phyloP scores from a whole-genome alignment of 2,888 invertebrate species.

The Notocelia uddmanniana region DNA sequence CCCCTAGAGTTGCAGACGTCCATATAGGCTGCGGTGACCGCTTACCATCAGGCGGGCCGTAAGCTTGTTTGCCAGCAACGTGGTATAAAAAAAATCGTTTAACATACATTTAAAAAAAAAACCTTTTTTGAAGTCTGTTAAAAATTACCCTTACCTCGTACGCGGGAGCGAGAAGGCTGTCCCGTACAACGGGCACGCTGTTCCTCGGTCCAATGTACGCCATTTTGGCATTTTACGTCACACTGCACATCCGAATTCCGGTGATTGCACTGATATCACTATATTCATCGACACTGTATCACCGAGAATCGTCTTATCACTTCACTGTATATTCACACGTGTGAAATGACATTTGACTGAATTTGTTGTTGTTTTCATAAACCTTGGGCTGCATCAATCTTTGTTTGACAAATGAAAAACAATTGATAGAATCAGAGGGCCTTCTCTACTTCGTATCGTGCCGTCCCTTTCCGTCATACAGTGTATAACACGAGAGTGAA shows the following conservation, averaged over 20 bases:
- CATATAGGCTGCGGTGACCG: no score
- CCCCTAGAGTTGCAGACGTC: no score
- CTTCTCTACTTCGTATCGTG: no score
- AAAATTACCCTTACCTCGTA: slow-evolving; percentile 87
- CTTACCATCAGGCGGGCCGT: no score
- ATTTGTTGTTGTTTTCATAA: not conserved
- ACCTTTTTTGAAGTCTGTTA: no score
- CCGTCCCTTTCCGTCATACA: no score
- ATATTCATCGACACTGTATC: not conserved
- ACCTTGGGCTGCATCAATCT: slow-evolving; percentile 2
- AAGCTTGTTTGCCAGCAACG: no score
- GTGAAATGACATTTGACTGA: not conserved
- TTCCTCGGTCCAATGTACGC: slow-evolving; percentile 87
- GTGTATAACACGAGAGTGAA: no score
- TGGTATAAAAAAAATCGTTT: no score
- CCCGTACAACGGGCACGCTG: slow-evolving; percentile 87
- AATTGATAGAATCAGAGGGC: no score
- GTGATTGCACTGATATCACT: slow-evolving; percentile 35
- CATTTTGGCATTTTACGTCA: slow-evolving; percentile 76
- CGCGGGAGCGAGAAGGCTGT: slow-evolving; percentile 88
- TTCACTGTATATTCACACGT: not conserved
- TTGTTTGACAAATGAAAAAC: not conserved
- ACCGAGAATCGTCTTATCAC: not conserved
- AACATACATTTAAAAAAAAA: no score
- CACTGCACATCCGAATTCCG: slow-evolving; percentile 50